These are phyloP conservation scores for Petaurus breviceps DNA, from an alignment of 2,113 vertebrate genomes.

Conservation along the genomic window DNA sequence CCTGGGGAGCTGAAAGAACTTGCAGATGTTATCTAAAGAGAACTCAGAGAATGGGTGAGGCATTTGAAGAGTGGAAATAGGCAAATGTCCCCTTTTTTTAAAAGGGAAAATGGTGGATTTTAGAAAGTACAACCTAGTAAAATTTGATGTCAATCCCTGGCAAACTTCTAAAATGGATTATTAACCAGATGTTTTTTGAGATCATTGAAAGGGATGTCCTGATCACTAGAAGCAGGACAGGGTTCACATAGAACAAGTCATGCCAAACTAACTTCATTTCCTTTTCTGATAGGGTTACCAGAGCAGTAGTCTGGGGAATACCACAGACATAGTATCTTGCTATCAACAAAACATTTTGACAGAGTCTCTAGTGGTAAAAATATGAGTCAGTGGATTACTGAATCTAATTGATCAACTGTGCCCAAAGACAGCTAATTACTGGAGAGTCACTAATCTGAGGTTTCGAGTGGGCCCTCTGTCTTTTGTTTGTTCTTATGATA, in stretches of 20 bases:
- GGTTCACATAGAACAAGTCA: neutral
- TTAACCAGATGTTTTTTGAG: neutral
- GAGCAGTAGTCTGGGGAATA: neutral
- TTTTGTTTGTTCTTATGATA: neutral
- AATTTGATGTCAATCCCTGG: neutral
- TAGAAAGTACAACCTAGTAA: neutral
- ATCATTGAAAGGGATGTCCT: neutral
- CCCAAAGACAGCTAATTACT: neutral
- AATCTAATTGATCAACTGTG: neutral
- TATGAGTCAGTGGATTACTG: neutral
- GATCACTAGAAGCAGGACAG: neutral
- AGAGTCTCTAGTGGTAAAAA: neutral
- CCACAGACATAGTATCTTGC: neutral
- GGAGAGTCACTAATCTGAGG: neutral
- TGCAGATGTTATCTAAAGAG: neutral
- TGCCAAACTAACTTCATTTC: constrained; percentile 5
- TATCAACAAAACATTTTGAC: neutral
- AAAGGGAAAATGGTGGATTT: neutral
- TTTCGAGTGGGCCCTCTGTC: neutral
- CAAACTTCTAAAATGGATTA: neutral
- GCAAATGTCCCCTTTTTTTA: neutral
- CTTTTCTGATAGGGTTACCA: neutral
- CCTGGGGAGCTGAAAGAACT: neutral
- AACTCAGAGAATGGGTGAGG: constrained; percentile 2
- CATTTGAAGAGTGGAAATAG: neutral